These are phyloP conservation scores for Apostichopus parvimensis DNA, from an alignment of 35 echinoderm and acorn worm species.

Conservation along the genomic window DNA sequence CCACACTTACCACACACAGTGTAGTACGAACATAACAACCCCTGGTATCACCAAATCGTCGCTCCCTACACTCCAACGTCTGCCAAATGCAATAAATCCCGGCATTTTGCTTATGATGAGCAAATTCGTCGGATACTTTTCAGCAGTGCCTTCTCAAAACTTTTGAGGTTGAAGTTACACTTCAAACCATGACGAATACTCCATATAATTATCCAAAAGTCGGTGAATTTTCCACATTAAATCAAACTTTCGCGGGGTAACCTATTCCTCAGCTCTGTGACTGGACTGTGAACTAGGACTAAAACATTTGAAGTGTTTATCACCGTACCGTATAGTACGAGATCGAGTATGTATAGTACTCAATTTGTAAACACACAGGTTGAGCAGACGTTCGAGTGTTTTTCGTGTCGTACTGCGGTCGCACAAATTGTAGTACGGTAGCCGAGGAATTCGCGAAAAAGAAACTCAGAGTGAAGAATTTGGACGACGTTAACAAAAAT, in stretches of 20 bases:
- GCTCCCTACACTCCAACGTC: slow-evolving; percentile 90
- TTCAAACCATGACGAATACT: not conserved
- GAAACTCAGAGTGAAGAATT: too few relatives aligned
- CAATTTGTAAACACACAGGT: too few relatives aligned
- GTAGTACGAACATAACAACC: slow-evolving; percentile 62
- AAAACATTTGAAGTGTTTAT: too few relatives aligned
- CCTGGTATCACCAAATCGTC: slow-evolving; percentile 89
- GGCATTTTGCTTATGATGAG: slow-evolving; percentile 70
- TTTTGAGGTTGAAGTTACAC: not conserved
- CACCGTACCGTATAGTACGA: too few relatives aligned
- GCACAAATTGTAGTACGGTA: too few relatives aligned
- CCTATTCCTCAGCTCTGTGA: too few relatives aligned
- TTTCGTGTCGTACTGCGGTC: too few relatives aligned
- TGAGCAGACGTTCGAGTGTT: too few relatives aligned
- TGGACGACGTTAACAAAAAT: too few relatives aligned
- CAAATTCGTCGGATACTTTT: not conserved
- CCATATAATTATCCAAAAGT: not conserved
- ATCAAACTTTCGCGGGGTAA: slow-evolving; percentile 7
- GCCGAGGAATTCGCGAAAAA: too few relatives aligned
- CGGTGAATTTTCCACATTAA: not conserved
- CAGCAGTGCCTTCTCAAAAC: not conserved
- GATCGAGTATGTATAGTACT: too few relatives aligned
- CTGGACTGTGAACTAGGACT: too few relatives aligned
- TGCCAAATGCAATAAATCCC: slow-evolving; percentile 78
- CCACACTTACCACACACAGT: slow-evolving; percentile 74